These are phyloP conservation scores for Sphaerophoria rueppellii DNA, from an alignment of 2,888 invertebrate genomes.

Conservation along the genomic window DNA sequence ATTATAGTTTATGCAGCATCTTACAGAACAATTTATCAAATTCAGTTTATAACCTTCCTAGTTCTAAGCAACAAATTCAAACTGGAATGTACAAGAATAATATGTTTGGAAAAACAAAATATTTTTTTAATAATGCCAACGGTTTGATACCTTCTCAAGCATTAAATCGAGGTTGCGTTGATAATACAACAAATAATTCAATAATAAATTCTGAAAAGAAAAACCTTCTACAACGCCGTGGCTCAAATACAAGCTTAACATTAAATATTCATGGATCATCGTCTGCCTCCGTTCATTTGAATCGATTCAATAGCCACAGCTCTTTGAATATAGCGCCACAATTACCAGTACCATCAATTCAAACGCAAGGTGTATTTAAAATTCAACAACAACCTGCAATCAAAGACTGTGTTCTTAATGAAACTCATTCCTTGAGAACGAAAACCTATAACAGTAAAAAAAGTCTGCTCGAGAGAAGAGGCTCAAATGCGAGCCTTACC, in stretches of 20 bases:
- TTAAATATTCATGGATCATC: constrained; percentile 77
- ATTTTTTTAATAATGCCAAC: constrained; percentile 35
- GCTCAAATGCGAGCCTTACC: constrained; percentile 95
- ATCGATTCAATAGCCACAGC: constrained; percentile 84
- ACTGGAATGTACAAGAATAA: constrained; percentile 40
- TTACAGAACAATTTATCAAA: constrained; percentile 82
- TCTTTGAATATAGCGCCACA: constrained; percentile 81
- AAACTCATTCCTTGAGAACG: constrained; percentile 10
- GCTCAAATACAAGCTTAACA: constrained; percentile 89
- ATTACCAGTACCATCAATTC: constrained; percentile 42
- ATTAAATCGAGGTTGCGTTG: not conserved
- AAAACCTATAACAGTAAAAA: constrained; percentile 31
- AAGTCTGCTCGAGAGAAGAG: constrained; percentile 91
- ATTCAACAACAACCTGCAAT: constrained; percentile 70
- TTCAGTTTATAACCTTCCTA: constrained; percentile 74
- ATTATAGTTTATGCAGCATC: constrained; percentile 77
- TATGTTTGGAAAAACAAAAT: constrained; percentile 27
- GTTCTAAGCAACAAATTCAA: not conserved
- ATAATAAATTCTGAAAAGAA: constrained; percentile 80
- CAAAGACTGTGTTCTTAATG: constrained; percentile 32
- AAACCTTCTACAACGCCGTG: constrained; percentile 89
- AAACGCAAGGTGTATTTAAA: constrained; percentile 38
- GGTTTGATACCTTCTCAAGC: not conserved
- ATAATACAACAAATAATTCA: not conserved
- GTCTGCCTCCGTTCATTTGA: constrained; percentile 78